A percentile compares a stretch with the other conserved stretches of the same genome.
phyloP scores from a whole-genome alignment of 1,140 invertebrate genomes.

The Pseudobourletiella spinata region DNA sequence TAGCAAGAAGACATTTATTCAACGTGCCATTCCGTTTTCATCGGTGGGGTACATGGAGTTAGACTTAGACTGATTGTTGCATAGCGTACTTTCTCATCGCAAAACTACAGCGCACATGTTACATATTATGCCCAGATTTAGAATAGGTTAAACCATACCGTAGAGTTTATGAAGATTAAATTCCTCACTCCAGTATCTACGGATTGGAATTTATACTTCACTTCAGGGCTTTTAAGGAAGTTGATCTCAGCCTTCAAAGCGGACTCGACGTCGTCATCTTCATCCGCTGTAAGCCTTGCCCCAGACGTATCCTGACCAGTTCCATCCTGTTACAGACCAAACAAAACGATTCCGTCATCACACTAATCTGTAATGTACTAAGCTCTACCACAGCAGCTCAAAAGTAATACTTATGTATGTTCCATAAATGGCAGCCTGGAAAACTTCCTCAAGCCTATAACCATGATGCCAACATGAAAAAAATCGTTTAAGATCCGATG shows the following conservation, averaged over 20 bases:
- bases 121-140: background rate
- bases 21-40: background rate
- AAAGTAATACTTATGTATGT: no score
- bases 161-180: conserved; percentile 71
- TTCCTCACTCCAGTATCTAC: conserved; percentile 70
- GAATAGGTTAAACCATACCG: conserved; percentile 38
- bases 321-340: no score
- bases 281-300: conserved; percentile 8
- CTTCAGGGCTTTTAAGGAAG: conserved; percentile 49
- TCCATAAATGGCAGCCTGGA: no score
- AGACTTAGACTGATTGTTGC: background rate
- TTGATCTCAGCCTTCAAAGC: conserved; percentile 56
- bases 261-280: conserved; percentile 40
- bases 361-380: no score
- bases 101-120: background rate
- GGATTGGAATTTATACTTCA: conserved; percentile 42
- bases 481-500: no score
- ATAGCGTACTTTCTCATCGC: background rate
- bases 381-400: no score
- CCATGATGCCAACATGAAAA: no score
- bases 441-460: no score
- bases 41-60: background rate
- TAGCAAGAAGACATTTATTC: background rate
- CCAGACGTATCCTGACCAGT: background rate
- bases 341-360: no score